A percentile compares a stretch with the other conserved stretches of the same genome.
These are phyloP conservation scores for Lepidurus packardi DNA, from an alignment of 1,140 invertebrate genomes.

Conservation along the genomic window DNA sequence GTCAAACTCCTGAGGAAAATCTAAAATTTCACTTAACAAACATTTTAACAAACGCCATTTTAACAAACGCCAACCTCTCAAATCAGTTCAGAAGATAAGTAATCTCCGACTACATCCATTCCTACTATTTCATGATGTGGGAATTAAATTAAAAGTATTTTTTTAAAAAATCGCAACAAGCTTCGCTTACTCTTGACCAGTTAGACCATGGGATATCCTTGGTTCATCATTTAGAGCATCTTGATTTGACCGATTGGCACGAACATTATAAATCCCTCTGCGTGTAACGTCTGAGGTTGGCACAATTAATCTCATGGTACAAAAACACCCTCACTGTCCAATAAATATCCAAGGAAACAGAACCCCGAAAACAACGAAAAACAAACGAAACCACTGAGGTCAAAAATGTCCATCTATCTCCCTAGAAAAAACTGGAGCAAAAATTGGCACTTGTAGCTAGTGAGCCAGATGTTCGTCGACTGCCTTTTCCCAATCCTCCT, in stretches of 20 bases:
- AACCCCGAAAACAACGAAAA: background rate
- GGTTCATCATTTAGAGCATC: background rate
- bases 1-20: too few species aligned
- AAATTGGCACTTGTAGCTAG: background rate
- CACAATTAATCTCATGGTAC: conserved; percentile 6
- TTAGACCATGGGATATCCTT: background rate
- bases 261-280: background rate
- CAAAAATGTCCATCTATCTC: background rate
- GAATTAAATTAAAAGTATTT: background rate
- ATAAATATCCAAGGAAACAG: background rate
- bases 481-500: background rate
- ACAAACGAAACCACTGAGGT: background rate
- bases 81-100: too few species aligned
- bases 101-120: too few species aligned
- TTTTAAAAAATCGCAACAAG: background rate
- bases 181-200: background rate
- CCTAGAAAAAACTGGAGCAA: background rate
- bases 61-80: too few species aligned
- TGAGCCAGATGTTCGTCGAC: conserved; percentile 12
- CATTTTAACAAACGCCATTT: too few species aligned
- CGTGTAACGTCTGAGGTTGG: background rate
- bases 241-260: conserved; percentile 3
- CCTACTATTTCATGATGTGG: too few species aligned
- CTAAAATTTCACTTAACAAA: too few species aligned
- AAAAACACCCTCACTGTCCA: background rate